Base-by-base conservation (phyloP, 2,797 vertebrate genomes). In the Pantherophis vulpinus region DNA sequence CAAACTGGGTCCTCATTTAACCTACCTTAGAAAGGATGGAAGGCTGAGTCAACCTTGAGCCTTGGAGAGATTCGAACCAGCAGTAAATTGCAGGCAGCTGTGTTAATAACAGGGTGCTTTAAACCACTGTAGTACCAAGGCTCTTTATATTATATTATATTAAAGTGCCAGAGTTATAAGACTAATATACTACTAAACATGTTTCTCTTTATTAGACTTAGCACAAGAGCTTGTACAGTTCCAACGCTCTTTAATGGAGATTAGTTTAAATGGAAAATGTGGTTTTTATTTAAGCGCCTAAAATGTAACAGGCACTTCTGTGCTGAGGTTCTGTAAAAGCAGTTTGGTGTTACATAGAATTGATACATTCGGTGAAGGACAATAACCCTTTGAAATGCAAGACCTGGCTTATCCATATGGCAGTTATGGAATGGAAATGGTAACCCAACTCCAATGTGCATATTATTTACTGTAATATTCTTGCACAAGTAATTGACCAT, bases 281-380 rank as follows among this genome's bases (percentile, higher is more conserved):
- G 96, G 95, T 97, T 97, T 95, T 94, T 91, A 96, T 97, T 91
- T 94, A 92, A 83, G 87, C 55, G 59, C 51, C 37, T 92, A 93
- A 88, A 94, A 91, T 94, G 86, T 79, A 79, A 92, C 94, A 94
- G 94, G 95, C 96, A 97, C 60, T 90, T 91, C 91, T 93, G 94
- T 91, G 89, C 90, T 88, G 94, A 95, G 91, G 96, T 96, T 95
- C 94, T 90, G 0, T 59, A 95, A 94, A 94, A 96, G 93, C 42
- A 86, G 94, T 87, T 61, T 91, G 88, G 93, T 66, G 83, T 89
- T 92, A 42, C 27, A 83, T 91, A 94, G 63, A 86, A 56, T 95
- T 96, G 70, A 95, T 94, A 93, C 94, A 92, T 93, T 94, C 93
- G 91, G 74, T 2, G 27, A 88, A 94, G 92, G 87, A 94, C 3